Evolutionary conservation across 2,888 invertebrate genomes (phyloP), one percentile per base, ranked within the genome.

Genomic region (Schizotus pectinicornis): DNA sequence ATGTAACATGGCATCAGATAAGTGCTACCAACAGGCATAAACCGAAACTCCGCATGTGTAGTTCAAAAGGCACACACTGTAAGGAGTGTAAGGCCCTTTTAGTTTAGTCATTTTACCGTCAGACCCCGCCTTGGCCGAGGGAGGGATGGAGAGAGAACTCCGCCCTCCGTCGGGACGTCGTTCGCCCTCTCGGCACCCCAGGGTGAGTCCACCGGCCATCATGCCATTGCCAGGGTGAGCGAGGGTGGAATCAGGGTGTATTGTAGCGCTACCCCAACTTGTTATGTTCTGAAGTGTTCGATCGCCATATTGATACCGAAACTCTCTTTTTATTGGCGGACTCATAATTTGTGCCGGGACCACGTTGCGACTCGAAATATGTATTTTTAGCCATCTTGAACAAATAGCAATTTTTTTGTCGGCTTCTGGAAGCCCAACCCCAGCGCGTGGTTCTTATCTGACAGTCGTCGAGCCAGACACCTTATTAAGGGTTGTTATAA

Each of bases 141-240:
- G 67, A 61, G 63, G 63, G 64, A 59, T 59, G 55, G 64, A 58
- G 41, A 53, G 41, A 41, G 62, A 63, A 50, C 49, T 53, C 60
- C 64, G 67, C 67, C 69, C 65, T 64, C 57, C 63, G 63, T 63
- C 64, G 65, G 57, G 67, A 67, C 68, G 67, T 65, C 38, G 38
- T 35, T 31, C 42, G 42, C 11, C 55, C 56, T 34, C 51, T 55
- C 51, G 56, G 63, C 61, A 58, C 61, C 67, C 67, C 64, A 60
- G 62, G 64, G 59, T 55, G 58, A 56, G 60, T 61, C 48, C 60
- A 65, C 62, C 70, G 70, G 70, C 70, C 70, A 70, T 70, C 67
- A 68, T 64, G 66, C 63, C 57, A 64, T 58, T 62, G 61, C 50
- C 64, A 67, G 66, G 67, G 64, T 64, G 62, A 60, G 65, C 59